Evolutionary conservation across 1,140 invertebrate genomes (phyloP).

Genomic region (Manduca sexta): DNA sequence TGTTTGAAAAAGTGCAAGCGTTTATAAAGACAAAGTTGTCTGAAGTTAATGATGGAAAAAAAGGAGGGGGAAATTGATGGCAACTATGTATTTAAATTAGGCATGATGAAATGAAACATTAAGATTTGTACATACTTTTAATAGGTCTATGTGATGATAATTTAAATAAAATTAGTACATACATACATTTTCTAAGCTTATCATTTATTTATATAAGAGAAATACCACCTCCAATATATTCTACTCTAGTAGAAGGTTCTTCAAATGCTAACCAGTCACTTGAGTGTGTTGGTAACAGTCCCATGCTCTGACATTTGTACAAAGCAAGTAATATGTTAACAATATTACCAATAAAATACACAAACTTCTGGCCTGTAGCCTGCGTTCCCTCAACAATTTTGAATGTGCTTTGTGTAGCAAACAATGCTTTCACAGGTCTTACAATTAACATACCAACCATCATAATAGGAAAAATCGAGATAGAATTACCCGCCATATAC

Average conservation of each 20-base stretch:
- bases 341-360: slow-evolving; percentile 96
- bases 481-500: slow-evolving; percentile 99
- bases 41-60: slow-evolving; percentile 66
- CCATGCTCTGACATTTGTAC: slow-evolving; percentile 99
- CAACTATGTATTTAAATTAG: not conserved
- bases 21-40: slow-evolving; percentile 78
- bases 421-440: slow-evolving; percentile 95
- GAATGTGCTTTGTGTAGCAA: slow-evolving; percentile 92
- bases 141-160: slow-evolving; percentile 32
- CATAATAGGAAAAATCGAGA: slow-evolving; percentile 99
- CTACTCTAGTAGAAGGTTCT: slow-evolving; percentile 89
- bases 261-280: slow-evolving; percentile 99
- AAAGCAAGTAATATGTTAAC: slow-evolving; percentile 94
- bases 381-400: slow-evolving; percentile 97
- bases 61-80: slow-evolving; percentile 17
- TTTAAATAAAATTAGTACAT: slow-evolving; percentile 43
- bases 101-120: slow-evolving; percentile 23
- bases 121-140: slow-evolving; percentile 56
- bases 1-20: slow-evolving; percentile 80
- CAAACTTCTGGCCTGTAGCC: slow-evolving; percentile 92
- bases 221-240: slow-evolving; percentile 91
- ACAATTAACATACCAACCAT: slow-evolving; percentile 99
- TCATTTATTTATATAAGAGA: slow-evolving; percentile 72
- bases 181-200: slow-evolving; percentile 16
- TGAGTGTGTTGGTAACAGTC: slow-evolving; percentile 95